A percentile compares a stretch with the other conserved stretches of the same genome.
Conservation (phyloP, 2,113 vertebrate genomes). For the Potamarius usumacintae region DNA sequence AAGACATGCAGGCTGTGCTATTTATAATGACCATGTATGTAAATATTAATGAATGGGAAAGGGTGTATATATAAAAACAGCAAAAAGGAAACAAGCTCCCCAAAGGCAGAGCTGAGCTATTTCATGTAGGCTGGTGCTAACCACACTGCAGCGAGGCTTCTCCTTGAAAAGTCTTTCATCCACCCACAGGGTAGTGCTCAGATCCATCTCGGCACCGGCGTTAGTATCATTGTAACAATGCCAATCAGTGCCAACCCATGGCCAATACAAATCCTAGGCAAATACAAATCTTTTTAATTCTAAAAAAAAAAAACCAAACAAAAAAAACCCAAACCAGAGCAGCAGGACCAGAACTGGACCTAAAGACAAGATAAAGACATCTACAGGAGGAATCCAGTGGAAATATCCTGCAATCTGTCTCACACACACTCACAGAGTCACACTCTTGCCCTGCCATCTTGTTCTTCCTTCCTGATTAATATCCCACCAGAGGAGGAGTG, state of each 20-base stretch:
- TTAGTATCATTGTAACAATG: not conserved
- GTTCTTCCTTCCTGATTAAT: constrained; percentile 25
- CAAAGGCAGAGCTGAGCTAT: constrained; percentile 15
- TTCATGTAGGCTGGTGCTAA: constrained; percentile 27
- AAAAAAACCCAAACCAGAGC: not conserved
- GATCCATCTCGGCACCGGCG: constrained; percentile 18
- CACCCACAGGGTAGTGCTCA: constrained; percentile 11
- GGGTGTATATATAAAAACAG: not conserved
- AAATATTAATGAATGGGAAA: constrained; percentile 4
- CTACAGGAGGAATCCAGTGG: constrained; percentile 59
- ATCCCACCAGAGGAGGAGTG: not conserved
- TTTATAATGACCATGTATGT: not conserved
- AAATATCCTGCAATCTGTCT: constrained; percentile 23
- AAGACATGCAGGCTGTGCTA: not conserved
- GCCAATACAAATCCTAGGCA: constrained; percentile 13
- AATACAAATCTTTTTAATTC: not conserved
- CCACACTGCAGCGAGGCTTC: constrained; percentile 5
- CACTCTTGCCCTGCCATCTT: not conserved
- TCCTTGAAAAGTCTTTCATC: constrained; percentile 41
- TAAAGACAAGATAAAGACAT: not conserved
- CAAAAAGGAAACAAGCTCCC: constrained; percentile 6
- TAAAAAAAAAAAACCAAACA: not conserved
- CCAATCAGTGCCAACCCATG: not conserved
- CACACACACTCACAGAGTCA: constrained; percentile 8
- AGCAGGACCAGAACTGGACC: not conserved